A percentile compares a stretch with the other conserved stretches of the same genome.
These are phyloP conservation scores for Poliocrania exsul DNA, from an alignment of 2,797 vertebrate genomes.

Conservation along the genomic window DNA sequence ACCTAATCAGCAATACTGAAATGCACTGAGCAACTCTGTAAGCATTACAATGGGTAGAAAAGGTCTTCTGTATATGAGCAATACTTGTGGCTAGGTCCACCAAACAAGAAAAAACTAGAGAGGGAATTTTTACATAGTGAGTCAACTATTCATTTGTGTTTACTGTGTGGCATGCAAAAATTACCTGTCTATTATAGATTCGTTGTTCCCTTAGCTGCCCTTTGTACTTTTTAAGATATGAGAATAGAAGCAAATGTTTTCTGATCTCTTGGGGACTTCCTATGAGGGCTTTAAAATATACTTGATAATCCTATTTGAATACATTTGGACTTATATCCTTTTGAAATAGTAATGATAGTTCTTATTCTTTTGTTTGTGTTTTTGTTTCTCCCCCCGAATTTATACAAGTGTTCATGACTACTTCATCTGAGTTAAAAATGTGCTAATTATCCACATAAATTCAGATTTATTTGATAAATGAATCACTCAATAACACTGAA, in stretches of 20 bases:
- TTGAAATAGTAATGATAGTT: not conserved
- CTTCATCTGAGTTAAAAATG: not conserved
- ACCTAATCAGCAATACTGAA: not conserved
- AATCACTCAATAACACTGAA: conserved; percentile 16
- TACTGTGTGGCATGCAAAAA: not conserved
- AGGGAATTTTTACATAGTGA: not conserved
- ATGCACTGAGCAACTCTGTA: not conserved
- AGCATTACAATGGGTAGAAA: not conserved
- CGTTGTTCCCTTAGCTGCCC: not conserved
- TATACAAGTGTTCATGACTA: not conserved
- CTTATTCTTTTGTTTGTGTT: not conserved
- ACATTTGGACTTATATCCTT: not conserved
- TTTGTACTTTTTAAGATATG: not conserved
- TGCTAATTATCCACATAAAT: conserved; percentile 50
- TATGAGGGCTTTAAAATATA: not conserved
- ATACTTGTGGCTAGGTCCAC: not conserved
- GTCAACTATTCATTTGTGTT: not conserved
- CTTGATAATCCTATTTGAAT: not conserved
- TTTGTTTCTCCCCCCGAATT: not conserved
- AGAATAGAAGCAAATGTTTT: not conserved
- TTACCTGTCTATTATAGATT: not conserved
- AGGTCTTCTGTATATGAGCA: not conserved
- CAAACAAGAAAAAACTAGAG: not conserved
- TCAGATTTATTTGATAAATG: conserved; percentile 43
- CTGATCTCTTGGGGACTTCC: not conserved